Conservation (phyloP, 1,140 invertebrate species). For the Lamellibrachia luymesi region DNA sequence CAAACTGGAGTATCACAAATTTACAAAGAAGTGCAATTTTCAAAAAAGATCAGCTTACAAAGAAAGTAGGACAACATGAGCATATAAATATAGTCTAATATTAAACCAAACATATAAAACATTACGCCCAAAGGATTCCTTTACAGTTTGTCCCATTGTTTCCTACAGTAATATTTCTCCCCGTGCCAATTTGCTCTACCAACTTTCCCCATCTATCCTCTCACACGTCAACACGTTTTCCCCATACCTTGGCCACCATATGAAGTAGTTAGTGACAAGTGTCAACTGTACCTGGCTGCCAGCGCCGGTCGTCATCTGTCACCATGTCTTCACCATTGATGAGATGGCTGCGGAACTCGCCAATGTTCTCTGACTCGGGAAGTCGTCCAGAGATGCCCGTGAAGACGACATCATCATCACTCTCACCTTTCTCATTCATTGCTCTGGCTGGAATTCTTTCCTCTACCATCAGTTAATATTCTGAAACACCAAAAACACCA, state of each 20-base stretch:
- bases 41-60: constrained; percentile 3
- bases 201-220: too few relatives aligned
- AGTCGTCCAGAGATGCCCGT: constrained; percentile 56
- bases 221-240: too few relatives aligned
- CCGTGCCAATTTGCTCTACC: too few relatives aligned
- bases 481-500: not conserved
- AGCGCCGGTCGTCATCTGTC: constrained; percentile 80
- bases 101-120: too few relatives aligned
- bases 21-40: not conserved
- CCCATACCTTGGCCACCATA: too few relatives aligned
- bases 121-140: not conserved
- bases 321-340: constrained; percentile 84
- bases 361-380: constrained; percentile 77
- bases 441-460: constrained; percentile 5
- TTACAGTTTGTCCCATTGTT: not conserved
- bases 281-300: constrained; percentile 64
- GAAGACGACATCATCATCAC: constrained; percentile 14
- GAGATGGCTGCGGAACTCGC: constrained; percentile 84
- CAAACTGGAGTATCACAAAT: not conserved
- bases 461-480: not conserved
- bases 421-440: not conserved
- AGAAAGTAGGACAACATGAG: not conserved
- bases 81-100: not conserved
- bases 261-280: not conserved
- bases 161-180: not conserved